Percentiles rank a stretch among this genome's conserved stretches.
Conservation (phyloP, 2,888 invertebrate species). For the Cryptus armator region DNA sequence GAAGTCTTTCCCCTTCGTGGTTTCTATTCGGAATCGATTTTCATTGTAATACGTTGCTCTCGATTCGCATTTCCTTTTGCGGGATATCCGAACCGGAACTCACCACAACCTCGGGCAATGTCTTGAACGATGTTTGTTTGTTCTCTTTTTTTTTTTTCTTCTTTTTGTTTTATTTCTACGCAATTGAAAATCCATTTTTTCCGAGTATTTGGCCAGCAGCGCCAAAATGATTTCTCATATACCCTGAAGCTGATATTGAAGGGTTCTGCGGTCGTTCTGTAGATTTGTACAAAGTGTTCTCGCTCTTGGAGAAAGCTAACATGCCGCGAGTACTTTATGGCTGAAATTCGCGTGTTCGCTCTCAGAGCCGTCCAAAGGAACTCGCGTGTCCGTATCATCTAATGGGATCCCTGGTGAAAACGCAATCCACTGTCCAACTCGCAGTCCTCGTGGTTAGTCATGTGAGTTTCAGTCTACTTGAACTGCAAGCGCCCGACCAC, state of each 20-base stretch:
- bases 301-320: not conserved
- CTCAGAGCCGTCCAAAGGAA: conserved; percentile 23
- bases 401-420: conserved; percentile 58
- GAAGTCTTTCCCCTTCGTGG: not conserved
- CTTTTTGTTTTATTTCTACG: conserved; percentile 26
- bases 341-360: conserved; percentile 35
- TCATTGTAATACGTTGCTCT: not conserved
- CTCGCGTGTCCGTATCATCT: conserved; percentile 58
- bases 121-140: conserved; percentile 48
- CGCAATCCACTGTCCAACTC: conserved; percentile 41
- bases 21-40: not conserved
- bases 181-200: conserved; percentile 77
- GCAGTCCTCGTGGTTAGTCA: conserved; percentile 21
- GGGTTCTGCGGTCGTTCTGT: not conserved
- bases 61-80: not conserved
- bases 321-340: not conserved
- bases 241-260: conserved; percentile 8
- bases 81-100: too few relatives aligned
- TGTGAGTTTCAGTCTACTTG: not conserved
- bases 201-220: not conserved
- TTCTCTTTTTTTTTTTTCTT: too few relatives aligned
- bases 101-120: conserved; percentile 2
- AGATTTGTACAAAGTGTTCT: not conserved
- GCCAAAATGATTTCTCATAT: conserved; percentile 17
- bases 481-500: conserved; percentile 3